phyloP scores from a whole-genome alignment of 92 coral and sea anemone species.

The Meandrina meandrites region DNA sequence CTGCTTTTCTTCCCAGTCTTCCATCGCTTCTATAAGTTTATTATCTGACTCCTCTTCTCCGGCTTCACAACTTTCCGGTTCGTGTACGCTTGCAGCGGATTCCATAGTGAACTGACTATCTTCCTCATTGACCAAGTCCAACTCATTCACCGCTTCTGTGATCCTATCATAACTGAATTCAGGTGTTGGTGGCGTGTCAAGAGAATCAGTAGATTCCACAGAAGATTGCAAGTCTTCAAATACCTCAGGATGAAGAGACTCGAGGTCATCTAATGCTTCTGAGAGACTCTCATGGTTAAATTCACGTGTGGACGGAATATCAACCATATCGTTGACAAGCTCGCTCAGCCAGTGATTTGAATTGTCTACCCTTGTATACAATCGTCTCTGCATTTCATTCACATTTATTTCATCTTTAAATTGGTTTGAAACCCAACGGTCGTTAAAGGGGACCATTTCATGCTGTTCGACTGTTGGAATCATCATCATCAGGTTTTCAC shows the following conservation, averaged over 20 bases:
- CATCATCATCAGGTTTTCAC: slow-evolving; percentile 1
- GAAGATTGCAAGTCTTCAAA: not conserved
- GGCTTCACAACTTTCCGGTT: no score
- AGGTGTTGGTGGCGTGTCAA: not conserved
- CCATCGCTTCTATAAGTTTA: not conserved
- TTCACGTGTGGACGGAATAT: not conserved
- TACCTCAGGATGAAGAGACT: not conserved
- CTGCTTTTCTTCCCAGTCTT: not conserved
- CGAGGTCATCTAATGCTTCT: not conserved
- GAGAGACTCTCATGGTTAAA: not conserved
- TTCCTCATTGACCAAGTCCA: not conserved
- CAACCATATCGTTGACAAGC: not conserved
- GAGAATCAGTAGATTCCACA: not conserved
- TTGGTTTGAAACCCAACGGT: slow-evolving; percentile 1
- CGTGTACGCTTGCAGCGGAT: no score
- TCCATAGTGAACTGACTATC: no score
- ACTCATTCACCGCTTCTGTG: not conserved
- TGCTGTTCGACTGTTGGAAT: slow-evolving; percentile 1
- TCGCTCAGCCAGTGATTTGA: slow-evolving; percentile 4
- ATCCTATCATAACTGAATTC: not conserved
- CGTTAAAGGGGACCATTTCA: slow-evolving; percentile 16
- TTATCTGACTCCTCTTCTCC: not conserved
- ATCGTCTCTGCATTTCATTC: not conserved
- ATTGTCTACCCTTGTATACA: not conserved
- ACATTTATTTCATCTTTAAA: slow-evolving; percentile 9